These are phyloP conservation scores for Poecilus cupreus DNA, from an alignment of 2,888 invertebrate genomes.

Conservation along the genomic window DNA sequence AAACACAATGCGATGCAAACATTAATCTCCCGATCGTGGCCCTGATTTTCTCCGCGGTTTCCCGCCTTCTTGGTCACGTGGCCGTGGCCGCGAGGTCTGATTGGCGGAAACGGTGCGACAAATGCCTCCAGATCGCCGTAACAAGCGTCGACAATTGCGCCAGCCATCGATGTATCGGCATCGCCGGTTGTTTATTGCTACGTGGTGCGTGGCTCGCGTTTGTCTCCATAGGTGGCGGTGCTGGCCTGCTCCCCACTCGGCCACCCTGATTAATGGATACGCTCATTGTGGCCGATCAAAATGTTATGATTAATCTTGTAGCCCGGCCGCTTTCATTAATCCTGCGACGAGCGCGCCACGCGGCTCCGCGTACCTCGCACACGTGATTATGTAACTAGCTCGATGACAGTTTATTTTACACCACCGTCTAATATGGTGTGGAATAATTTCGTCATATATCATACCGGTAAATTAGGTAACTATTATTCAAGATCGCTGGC, in stretches of 20 bases:
- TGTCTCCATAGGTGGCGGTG: conserved; percentile 68
- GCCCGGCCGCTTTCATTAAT: conserved; percentile 48
- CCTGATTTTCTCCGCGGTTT: conserved; percentile 64
- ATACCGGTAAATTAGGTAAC: neutral
- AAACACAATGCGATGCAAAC: conserved; percentile 49
- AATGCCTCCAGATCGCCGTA: conserved; percentile 46
- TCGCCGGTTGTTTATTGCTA: conserved; percentile 66
- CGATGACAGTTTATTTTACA: conserved; percentile 37
- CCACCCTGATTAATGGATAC: conserved; percentile 62
- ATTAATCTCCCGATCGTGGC: conserved; percentile 53
- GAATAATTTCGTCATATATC: conserved; percentile 6
- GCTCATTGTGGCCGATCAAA: conserved; percentile 61
- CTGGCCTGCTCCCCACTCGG: conserved; percentile 28
- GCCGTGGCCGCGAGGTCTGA: conserved; percentile 51
- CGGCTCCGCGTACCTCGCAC: neutral
- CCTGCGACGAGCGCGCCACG: conserved; percentile 26
- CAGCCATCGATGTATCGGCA: conserved; percentile 67
- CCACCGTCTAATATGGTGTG: conserved; percentile 27
- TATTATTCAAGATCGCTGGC: neutral
- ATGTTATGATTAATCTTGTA: conserved; percentile 61
- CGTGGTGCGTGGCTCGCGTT: conserved; percentile 64
- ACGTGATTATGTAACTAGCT: conserved; percentile 7
- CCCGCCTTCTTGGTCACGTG: conserved; percentile 67
- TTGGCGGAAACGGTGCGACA: conserved; percentile 53
- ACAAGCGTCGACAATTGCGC: conserved; percentile 66